Base-by-base conservation (phyloP, 2,888 invertebrate genomes). In the Melanostoma mellinum region DNA sequence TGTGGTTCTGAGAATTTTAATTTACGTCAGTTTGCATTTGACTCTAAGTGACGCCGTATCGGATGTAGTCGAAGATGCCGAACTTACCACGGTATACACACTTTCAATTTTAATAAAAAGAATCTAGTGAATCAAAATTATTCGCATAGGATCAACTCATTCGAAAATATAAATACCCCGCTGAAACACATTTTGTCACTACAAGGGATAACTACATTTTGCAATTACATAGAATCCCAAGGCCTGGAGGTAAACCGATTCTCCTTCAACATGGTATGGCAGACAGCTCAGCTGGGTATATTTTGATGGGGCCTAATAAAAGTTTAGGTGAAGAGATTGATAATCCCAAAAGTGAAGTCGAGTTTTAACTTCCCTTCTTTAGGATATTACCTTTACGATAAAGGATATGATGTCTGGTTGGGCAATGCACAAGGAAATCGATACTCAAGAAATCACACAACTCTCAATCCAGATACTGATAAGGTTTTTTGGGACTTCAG, bases 191-290 rank as follows among this genome's bases (percentile, higher is more conserved):
- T 87, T 87, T 87, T 0, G 93, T 94, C 2, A 92, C 91, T 38
- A 97, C 97, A 0, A 88, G 92, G 8, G 97, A 97, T 91, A 95
- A 95, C 0, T 97, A 96, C 87, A 93, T 96, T 4, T 90, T 97
- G 78, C 92, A 93, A 55, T 86, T 97, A 88, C 96, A 97, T 88
- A 93, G 97, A 55, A 95, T 97, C 44, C 92, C 93, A 0, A 85
- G 87, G 0, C 87, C 88, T 0, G 87, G 87, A 2, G 92, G 93
- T 3, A 93, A 92, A 2, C 92, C 92, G 0, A 92, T 94, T 0
- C 92, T 95, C 20, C 61, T 95, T 36, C 92, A 94, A 91, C 95
- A 95, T 85, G 96, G 97, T 0, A 89, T 97, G 0, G 87, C 95
- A 30, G 94, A 93, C 36, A 94, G 94, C 9, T 95, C 96, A 0